Percentiles rank a stretch among this genome's conserved stretches.
Conservation (phyloP, 2,888 invertebrate genomes). For the Neocrepidodera transversa region DNA sequence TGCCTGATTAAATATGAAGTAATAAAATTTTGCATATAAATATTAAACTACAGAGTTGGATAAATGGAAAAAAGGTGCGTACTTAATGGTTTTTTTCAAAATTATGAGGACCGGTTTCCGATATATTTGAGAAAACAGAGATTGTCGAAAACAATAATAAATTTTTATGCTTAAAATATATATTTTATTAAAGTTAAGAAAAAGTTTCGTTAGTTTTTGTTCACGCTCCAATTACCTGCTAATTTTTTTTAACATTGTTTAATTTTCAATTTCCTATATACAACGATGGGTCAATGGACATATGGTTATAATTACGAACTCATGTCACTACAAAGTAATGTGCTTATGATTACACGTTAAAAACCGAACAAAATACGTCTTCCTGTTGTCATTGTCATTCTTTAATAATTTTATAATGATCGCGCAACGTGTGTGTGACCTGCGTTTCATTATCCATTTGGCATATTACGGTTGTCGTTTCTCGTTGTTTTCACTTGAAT, state of each 20-base stretch:
- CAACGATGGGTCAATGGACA: conserved; percentile 56
- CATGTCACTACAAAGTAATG: conserved; percentile 50
- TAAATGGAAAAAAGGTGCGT: too few relatives aligned
- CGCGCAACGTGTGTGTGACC: conserved; percentile 36
- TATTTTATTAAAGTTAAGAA: too few relatives aligned
- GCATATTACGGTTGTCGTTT: conserved; percentile 14
- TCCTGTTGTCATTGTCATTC: conserved; percentile 62
- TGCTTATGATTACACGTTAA: conserved; percentile 57
- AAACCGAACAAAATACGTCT: conserved; percentile 61
- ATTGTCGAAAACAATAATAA: too few relatives aligned
- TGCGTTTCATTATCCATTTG: conserved; percentile 29
- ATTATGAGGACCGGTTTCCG: too few relatives aligned
- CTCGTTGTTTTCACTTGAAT: conserved; percentile 6
- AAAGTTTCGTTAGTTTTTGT: too few relatives aligned
- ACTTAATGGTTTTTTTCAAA: too few relatives aligned
- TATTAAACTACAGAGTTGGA: too few relatives aligned
- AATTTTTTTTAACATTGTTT: conserved; percentile 42
- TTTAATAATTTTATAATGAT: conserved; percentile 56
- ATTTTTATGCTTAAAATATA: too few relatives aligned
- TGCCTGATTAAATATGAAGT: too few relatives aligned
- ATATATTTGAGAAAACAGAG: too few relatives aligned
- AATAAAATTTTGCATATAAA: too few relatives aligned
- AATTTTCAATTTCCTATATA: conserved; percentile 54
- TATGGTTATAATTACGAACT: conserved; percentile 59
- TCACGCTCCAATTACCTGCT: not conserved